These are phyloP conservation scores for Anastrepha obliqua DNA, from an alignment of 1,140 invertebrate species.

Conservation along the genomic window DNA sequence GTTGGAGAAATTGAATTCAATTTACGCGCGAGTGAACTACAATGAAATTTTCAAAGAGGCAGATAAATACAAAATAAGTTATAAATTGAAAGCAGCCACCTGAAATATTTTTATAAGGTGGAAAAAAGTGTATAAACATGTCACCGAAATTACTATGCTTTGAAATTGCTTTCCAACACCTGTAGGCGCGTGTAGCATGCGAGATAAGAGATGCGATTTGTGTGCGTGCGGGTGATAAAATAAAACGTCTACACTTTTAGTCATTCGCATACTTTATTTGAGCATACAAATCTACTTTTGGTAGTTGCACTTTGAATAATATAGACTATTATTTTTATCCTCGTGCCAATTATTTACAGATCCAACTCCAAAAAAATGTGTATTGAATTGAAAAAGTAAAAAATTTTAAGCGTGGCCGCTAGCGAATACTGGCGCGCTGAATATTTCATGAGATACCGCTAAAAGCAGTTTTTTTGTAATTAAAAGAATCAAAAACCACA, in stretches of 20 bases:
- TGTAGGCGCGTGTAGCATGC: neutral
- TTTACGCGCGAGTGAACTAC: neutral
- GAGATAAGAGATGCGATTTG: neutral
- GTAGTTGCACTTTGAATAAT: no score
- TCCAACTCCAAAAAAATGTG: no score
- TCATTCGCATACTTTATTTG: neutral
- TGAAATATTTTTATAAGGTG: neutral
- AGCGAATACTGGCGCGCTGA: no score
- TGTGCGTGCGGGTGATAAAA: neutral
- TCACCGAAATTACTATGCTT: neutral
- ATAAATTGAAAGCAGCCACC: neutral
- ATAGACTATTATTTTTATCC: no score
- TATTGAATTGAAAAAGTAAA: no score
- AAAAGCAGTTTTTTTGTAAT: no score
- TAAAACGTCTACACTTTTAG: neutral
- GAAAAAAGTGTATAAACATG: neutral
- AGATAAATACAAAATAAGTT: neutral
- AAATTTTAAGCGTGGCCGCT: no score
- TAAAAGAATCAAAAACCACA: no score
- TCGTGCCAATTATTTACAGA: no score
- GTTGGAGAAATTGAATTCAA: neutral
- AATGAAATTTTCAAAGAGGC: neutral
- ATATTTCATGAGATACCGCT: no score
- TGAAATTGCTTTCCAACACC: neutral
- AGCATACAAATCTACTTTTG: no score